Percentiles rank a stretch among this genome's conserved stretches.
These are phyloP conservation scores for Morpho deidamia DNA, from an alignment of 2,888 invertebrate species.

Conservation along the genomic window DNA sequence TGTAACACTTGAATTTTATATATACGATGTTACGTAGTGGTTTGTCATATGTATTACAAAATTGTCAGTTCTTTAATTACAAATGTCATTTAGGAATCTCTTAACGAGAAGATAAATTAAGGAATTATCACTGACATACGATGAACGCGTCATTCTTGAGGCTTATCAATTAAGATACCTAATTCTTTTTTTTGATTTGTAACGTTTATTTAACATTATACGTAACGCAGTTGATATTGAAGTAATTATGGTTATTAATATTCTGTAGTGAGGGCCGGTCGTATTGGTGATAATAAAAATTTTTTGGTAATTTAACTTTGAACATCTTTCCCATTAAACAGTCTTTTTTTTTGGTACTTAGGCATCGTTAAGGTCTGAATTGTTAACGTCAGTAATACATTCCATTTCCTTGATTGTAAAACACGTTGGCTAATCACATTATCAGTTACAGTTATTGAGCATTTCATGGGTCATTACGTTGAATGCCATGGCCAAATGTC, in stretches of 20 bases:
- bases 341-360: too few relatives aligned
- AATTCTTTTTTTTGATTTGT: not conserved
- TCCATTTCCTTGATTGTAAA: not conserved
- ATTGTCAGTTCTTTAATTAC: not conserved
- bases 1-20: too few relatives aligned
- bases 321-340: too few relatives aligned
- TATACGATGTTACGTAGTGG: not conserved
- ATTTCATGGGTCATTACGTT: conserved; percentile 20
- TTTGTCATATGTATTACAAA: not conserved
- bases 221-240: too few relatives aligned
- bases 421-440: not conserved
- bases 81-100: not conserved
- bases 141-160: not conserved
- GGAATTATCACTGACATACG: conserved; percentile 3
- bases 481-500: conserved; percentile 28
- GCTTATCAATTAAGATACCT: conserved; percentile 1
- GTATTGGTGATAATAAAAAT: too few relatives aligned
- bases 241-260: too few relatives aligned
- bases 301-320: too few relatives aligned
- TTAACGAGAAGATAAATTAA: conserved; percentile 2
- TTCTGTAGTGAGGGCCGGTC: too few relatives aligned
- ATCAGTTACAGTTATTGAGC: conserved; percentile 16
- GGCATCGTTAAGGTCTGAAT: too few relatives aligned
- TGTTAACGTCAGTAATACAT: not conserved
- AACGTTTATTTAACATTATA: too few relatives aligned